A percentile compares a stretch with the other conserved stretches of the same genome.
These are phyloP conservation scores for Sprattus sprattus DNA, from an alignment of 2,113 vertebrate species.

Conservation along the genomic window DNA sequence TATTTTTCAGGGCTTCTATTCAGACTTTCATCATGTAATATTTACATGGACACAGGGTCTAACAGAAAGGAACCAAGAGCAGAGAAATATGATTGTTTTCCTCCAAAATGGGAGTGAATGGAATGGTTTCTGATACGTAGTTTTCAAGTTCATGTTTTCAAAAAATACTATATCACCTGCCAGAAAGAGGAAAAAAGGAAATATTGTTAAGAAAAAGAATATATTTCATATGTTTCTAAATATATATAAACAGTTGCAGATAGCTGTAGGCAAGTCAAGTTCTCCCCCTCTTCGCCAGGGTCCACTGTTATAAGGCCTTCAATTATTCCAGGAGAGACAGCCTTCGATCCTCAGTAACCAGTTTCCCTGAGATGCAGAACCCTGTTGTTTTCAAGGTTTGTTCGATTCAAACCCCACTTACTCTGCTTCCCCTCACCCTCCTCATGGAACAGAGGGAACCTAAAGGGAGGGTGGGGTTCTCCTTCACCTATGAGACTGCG, in stretches of 20 bases:
- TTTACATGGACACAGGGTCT: not conserved
- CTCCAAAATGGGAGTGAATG: constrained; percentile 42
- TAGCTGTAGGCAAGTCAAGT: constrained; percentile 67
- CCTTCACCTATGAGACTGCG: not conserved
- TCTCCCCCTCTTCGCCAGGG: constrained; percentile 52
- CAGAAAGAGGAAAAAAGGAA: constrained; percentile 57
- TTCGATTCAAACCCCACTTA: constrained; percentile 56
- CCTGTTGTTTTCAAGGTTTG: constrained; percentile 62
- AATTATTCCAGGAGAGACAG: constrained; percentile 66
- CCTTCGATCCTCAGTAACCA: constrained; percentile 70
- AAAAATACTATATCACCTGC: constrained; percentile 68
- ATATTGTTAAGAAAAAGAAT: constrained; percentile 38
- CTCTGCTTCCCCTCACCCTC: constrained; percentile 29
- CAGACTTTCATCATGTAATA: not conserved
- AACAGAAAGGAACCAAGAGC: constrained; percentile 1
- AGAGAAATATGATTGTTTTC: not conserved
- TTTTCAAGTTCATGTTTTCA: constrained; percentile 57
- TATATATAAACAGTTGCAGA: constrained; percentile 73
- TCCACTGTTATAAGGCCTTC: constrained; percentile 62
- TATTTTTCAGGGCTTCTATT: not conserved
- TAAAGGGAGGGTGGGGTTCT: not conserved
- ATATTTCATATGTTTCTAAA: constrained; percentile 62
- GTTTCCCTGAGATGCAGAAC: constrained; percentile 80
- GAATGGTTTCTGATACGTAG: constrained; percentile 64
- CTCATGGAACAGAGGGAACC: not conserved